Conservation (phyloP, 1,140 invertebrate genomes). For the Magallana ariakensis region DNA sequence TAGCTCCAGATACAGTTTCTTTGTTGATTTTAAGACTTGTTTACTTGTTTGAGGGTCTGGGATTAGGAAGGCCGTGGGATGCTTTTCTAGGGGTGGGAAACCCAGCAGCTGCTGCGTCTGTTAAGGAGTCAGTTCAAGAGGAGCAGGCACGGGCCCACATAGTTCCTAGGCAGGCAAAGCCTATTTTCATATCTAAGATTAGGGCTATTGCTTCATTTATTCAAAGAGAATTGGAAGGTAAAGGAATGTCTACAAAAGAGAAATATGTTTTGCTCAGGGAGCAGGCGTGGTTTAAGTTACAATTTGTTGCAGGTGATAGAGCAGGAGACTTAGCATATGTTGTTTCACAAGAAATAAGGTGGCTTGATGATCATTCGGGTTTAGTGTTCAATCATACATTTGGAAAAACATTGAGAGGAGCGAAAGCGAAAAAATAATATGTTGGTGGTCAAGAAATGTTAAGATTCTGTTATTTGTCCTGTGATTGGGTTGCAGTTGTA, state of each 20-base stretch:
- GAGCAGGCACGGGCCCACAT: slow-evolving; percentile 43
- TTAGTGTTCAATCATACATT: slow-evolving; percentile 50
- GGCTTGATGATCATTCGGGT: slow-evolving; percentile 43
- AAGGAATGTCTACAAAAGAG: not conserved
- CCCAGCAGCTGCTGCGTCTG: slow-evolving; percentile 14
- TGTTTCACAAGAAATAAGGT: slow-evolving; percentile 42
- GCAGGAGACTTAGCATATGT: slow-evolving; percentile 27
- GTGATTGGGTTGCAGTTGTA: not conserved
- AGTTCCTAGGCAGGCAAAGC: slow-evolving; percentile 42
- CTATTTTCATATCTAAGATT: slow-evolving; percentile 49
- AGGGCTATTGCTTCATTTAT: slow-evolving; percentile 33
- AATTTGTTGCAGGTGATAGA: slow-evolving; percentile 53
- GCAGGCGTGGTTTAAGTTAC: slow-evolving; percentile 52
- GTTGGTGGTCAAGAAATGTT: slow-evolving; percentile 39
- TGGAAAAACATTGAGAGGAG: slow-evolving; percentile 43
- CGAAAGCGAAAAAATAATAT: slow-evolving; percentile 24
- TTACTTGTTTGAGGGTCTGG: slow-evolving; percentile 26
- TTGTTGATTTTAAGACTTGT: not conserved
- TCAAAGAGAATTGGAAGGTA: not conserved
- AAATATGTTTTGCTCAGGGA: slow-evolving; percentile 48
- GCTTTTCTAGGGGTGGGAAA: not conserved
- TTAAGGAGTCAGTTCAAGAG: slow-evolving; percentile 28
- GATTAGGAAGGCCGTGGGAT: slow-evolving; percentile 41
- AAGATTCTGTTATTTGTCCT: no score
- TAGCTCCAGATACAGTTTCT: slow-evolving; percentile 22